These are phyloP conservation scores for Tribolium freemani DNA, from an alignment of 2,888 invertebrate genomes.

Conservation along the genomic window DNA sequence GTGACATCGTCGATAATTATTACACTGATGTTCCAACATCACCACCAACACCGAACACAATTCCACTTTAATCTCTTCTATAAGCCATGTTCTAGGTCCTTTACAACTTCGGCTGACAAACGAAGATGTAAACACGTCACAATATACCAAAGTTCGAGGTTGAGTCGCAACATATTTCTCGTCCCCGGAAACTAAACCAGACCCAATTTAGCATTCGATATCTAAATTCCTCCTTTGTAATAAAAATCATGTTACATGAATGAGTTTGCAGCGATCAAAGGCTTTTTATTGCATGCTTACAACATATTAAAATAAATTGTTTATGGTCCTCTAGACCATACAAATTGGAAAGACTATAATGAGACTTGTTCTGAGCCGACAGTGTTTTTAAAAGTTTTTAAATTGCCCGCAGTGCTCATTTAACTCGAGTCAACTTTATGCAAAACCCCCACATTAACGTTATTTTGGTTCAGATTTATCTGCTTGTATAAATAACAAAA, in stretches of 20 bases:
- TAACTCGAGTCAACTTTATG: too few relatives aligned
- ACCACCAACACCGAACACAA: conserved; percentile 14
- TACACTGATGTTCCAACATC: conserved; percentile 21
- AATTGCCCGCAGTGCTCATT: not conserved
- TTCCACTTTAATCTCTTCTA: conserved; percentile 27
- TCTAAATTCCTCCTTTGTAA: not conserved
- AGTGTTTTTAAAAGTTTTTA: not conserved
- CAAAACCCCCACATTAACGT: not conserved
- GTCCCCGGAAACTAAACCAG: too few relatives aligned
- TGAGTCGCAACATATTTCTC: too few relatives aligned
- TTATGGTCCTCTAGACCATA: not conserved
- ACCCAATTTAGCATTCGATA: too few relatives aligned
- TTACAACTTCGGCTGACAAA: conserved; percentile 3
- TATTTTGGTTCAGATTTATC: not conserved
- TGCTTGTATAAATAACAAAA: not conserved
- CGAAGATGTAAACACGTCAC: conserved; percentile 9
- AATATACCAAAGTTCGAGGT: too few relatives aligned
- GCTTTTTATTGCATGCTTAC: conserved; percentile 13
- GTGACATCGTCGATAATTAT: conserved; percentile 20
- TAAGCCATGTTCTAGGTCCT: conserved; percentile 1
- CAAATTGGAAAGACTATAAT: not conserved
- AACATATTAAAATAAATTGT: conserved; percentile 13
- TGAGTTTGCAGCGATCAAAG: conserved; percentile 1
- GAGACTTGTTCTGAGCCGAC: not conserved
- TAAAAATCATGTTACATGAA: not conserved